Evolutionary conservation across 2,888 invertebrate species (phyloP).

Genomic region (Priocnemis perturbator): DNA sequence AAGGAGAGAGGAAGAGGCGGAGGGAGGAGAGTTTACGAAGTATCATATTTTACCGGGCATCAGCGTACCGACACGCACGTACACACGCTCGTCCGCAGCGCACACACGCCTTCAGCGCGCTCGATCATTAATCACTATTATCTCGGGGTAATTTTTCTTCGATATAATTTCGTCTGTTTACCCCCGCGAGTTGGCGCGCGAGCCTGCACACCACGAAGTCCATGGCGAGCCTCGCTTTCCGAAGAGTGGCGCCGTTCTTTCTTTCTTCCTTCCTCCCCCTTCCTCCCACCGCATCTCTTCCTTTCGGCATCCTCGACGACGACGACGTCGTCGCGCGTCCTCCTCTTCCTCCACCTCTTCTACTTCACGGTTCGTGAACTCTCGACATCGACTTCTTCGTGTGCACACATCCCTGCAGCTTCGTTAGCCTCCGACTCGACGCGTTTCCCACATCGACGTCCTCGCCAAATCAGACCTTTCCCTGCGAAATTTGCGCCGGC

Average conservation of each 20-base stretch:
- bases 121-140: slow-evolving; percentile 72
- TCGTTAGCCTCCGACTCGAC: slow-evolving; percentile 50
- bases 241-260: slow-evolving; percentile 51
- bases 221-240: slow-evolving; percentile 43
- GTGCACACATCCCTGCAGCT: slow-evolving; percentile 54
- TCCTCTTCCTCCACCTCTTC: slow-evolving; percentile 25
- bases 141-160: slow-evolving; percentile 72
- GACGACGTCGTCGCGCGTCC: slow-evolving; percentile 4
- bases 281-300: not conserved
- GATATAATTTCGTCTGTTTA: slow-evolving; percentile 73
- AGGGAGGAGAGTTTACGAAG: slow-evolving; percentile 51
- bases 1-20: slow-evolving; percentile 17
- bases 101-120: slow-evolving; percentile 46
- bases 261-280: slow-evolving; percentile 9
- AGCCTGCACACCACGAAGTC: slow-evolving; percentile 52
- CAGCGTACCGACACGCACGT: slow-evolving; percentile 48
- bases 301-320: slow-evolving; percentile 8
- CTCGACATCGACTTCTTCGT: slow-evolving; percentile 52
- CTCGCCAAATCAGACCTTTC: slow-evolving; percentile 2
- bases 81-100: slow-evolving; percentile 43
- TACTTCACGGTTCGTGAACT: slow-evolving; percentile 51
- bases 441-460: slow-evolving; percentile 46
- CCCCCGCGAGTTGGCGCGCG: slow-evolving; percentile 65
- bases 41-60: slow-evolving; percentile 66
- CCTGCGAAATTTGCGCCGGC: too few relatives aligned